Base-by-base conservation (phyloP, 1,140 invertebrate genomes). In the Callitettix versicolor region DNA sequence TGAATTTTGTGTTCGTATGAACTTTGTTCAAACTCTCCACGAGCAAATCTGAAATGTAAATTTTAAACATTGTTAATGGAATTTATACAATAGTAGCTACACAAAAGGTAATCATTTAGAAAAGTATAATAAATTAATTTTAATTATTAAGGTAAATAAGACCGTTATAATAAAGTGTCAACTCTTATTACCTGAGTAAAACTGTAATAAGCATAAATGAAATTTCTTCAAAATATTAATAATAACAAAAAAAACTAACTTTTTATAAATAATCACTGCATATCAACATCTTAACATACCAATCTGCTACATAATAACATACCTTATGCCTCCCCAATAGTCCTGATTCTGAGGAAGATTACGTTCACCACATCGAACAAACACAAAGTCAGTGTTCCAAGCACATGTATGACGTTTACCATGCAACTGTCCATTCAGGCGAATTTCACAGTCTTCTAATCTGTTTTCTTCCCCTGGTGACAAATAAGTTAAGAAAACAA, bases 301-400 rank as follows among this genome's bases (percentile, higher is more conserved):
- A n/a, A n/a, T n/a, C n/a, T n/a, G n/a, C n/a, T n/a, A n/a, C n/a
- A n/a, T n/a, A n/a, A n/a, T n/a, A n/a, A n/a, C n/a, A n/a, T 60
- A 71, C 69, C 71, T 71, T 55, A 99, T 85, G 22, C 95, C 96
- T 41, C 95, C 96, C 95, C 96, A 99, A 68, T 97, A 95, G 43
- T 91, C 79, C 40, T 82, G 70, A 11, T 73, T 72, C 3, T 76
- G 67, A 12, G 82, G 77, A 5, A 89, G 62, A 69, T 86, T 88
- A 58, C 85, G 76, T 44, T 82, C 75, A 1, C 89, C 91, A 67
- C 96, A 99, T 60, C 91, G 81, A 30, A 99, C 82, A 64, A 97
- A 99, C 0, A 98, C 88, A 68, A 92, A 99, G 33, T 87, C 77
- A 41, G 87, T 84, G 65, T 93, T 82, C 86, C 90, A 92, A 49